Conservation (phyloP, 1,140 invertebrate species). For the Pinna nobilis region DNA sequence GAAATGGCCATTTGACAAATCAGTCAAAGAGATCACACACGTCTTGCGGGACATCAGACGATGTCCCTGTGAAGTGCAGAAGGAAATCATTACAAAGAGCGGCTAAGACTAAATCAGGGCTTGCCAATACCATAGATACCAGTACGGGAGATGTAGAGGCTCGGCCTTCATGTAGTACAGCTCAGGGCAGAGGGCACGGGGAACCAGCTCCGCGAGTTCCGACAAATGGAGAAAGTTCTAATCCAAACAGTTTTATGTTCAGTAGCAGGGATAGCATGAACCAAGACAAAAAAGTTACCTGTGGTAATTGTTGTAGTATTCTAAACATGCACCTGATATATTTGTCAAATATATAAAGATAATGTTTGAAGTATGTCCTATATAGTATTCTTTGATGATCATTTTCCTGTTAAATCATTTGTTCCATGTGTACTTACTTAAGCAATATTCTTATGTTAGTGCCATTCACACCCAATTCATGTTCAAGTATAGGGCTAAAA, state of each 20-base stretch:
- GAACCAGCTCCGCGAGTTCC: background rate
- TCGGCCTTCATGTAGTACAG: too few relatives aligned
- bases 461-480: too few relatives aligned
- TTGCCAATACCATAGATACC: too few relatives aligned
- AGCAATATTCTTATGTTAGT: too few relatives aligned
- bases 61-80: background rate
- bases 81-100: slow-evolving; percentile 1
- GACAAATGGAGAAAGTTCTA: background rate
- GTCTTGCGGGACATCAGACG: background rate
- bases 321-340: too few relatives aligned
- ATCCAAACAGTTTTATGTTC: background rate
- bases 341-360: background rate
- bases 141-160: too few relatives aligned
- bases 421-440: too few relatives aligned
- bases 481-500: too few relatives aligned
- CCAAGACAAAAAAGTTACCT: slow-evolving; percentile 47
- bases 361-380: too few relatives aligned
- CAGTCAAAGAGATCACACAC: background rate
- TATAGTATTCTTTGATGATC: too few relatives aligned
- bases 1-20: background rate
- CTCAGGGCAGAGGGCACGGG: background rate
- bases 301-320: slow-evolving; percentile 43
- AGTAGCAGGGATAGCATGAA: slow-evolving; percentile 1
- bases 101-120: background rate
- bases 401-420: too few relatives aligned